Percentiles rank a stretch among this genome's conserved stretches.
These are phyloP conservation scores for Daktulosphaira vitifoliae DNA, from an alignment of 1,140 invertebrate genomes.

Conservation along the genomic window DNA sequence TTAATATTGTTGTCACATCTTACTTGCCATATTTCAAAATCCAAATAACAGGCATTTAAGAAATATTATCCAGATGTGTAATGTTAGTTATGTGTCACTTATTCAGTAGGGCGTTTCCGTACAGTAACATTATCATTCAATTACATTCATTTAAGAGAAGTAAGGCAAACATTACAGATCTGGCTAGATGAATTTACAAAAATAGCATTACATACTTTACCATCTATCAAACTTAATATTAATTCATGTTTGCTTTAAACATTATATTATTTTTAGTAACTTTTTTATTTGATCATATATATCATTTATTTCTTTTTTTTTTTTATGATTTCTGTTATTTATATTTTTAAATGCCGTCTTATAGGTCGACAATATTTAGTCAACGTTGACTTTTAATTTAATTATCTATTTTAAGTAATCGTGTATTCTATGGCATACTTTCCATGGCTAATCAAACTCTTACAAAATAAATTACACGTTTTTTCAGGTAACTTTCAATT, in stretches of 20 bases:
- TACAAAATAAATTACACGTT: not conserved
- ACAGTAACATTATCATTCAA: not conserved
- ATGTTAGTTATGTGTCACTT: slow-evolving; percentile 6
- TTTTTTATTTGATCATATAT: not conserved
- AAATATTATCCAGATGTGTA: too few relatives aligned
- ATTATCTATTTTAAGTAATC: not conserved
- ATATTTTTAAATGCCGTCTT: not conserved
- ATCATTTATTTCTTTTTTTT: not conserved
- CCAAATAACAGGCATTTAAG: slow-evolving; percentile 34
- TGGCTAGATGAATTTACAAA: not conserved
- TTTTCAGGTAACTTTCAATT: not conserved
- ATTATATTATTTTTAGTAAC: not conserved
- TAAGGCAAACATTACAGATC: not conserved
- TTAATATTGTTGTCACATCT: slow-evolving; percentile 35
- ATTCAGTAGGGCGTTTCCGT: not conserved
- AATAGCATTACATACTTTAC: not conserved
- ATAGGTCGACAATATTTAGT: not conserved
- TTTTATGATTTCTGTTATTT: not conserved
- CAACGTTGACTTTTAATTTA: not conserved
- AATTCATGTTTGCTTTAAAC: not conserved
- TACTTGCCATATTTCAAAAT: slow-evolving; percentile 36
- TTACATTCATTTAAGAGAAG: not conserved
- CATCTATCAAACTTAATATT: not conserved
- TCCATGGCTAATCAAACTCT: not conserved
- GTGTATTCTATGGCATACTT: not conserved